These are phyloP conservation scores for Eupithecia subfuscata DNA, from an alignment of 2,888 invertebrate genomes.

Conservation along the genomic window DNA sequence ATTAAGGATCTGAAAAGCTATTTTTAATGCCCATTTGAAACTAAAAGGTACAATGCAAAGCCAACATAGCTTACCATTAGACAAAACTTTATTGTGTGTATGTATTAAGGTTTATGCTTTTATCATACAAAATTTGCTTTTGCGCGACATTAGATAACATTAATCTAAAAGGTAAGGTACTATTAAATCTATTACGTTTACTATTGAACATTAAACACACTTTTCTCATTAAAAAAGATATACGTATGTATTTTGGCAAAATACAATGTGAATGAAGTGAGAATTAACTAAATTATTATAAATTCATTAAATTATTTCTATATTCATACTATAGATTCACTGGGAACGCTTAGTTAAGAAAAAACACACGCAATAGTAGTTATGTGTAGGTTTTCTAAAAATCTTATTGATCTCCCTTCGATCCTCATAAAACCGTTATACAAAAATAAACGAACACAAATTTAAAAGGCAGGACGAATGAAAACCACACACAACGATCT, in stretches of 20 bases:
- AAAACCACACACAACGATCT: not conserved
- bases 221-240: no score
- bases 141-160: not conserved
- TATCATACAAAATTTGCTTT: conserved; percentile 1
- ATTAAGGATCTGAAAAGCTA: conserved; percentile 9
- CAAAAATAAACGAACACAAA: not conserved
- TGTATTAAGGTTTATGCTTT: not conserved
- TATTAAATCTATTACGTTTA: no score
- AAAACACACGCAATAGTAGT: not conserved
- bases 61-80: conserved; percentile 5
- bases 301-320: no score
- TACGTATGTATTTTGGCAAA: not conserved
- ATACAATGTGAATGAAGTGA: not conserved
- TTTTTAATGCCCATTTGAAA: conserved; percentile 28
- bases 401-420: not conserved
- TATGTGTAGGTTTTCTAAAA: not conserved
- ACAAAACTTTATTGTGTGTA: conserved; percentile 5
- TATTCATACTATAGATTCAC: no score
- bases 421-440: not conserved
- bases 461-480: not conserved
- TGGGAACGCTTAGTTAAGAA: not conserved
- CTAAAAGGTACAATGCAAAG: conserved; percentile 17
- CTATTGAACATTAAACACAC: no score
- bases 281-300: no score
- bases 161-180: no score